Base-by-base conservation (phyloP, 2,113 vertebrate species). In the Notiomystis cincta region DNA sequence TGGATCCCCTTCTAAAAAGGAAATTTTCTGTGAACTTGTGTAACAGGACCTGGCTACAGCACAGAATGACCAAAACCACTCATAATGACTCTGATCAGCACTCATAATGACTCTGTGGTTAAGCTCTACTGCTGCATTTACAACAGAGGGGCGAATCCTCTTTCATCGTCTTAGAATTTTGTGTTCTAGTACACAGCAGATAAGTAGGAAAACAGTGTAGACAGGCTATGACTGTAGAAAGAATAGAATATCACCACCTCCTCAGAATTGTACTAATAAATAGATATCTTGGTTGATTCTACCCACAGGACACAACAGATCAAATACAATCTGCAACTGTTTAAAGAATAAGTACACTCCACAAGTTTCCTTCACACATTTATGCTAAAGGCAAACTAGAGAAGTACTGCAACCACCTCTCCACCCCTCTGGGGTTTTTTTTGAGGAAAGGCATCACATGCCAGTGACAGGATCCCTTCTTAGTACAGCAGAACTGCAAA, bases 211-310 rank as follows among this genome's bases (percentile, higher is more conserved):
- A 53, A 56, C 7, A 71, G 11, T 2, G 31, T 2, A 72, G n/a
- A 57, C 40, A 61, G 31, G 37, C 48, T 60, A 14, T 15, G 38
- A 50, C 19, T 10, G 3, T 7, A 10, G 19, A 7, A 17, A 85
- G 45, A 93, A 38, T 0, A 72, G 19, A 38, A 3, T 35, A 69
- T 9, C 24, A 67, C 8, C 31, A 54, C 23, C 21, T 53, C 58
- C 72, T 44, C 18, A 40, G 28, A 90, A 53, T 10, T 64, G 15
- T 51, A 40, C 21, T 78, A 81, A 62, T 13, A 71, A 65, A 47
- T 0, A 79, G 6, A 9, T 30, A 67, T 3, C 14, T 9, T 0
- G 0, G 73, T n/a, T 67, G 53, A 72, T 50, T 87, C 45, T 45
- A 45, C 45, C 45, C 24, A 57, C 44, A 72, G 9, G 51, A 51